These are phyloP conservation scores for Bettongia penicillata DNA, from an alignment of 2,113 vertebrate species.

Conservation along the genomic window DNA sequence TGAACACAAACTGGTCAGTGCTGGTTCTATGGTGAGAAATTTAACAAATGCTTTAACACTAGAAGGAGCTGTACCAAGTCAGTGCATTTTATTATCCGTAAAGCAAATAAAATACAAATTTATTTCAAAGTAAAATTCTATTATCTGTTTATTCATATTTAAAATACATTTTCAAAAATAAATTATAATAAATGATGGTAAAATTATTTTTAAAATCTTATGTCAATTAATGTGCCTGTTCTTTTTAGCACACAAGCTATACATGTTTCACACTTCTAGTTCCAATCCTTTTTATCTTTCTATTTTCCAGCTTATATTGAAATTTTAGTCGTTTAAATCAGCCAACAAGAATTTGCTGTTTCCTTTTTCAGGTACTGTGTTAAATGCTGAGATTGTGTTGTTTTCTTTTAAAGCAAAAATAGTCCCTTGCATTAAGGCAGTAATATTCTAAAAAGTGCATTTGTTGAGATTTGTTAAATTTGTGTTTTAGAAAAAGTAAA, in stretches of 20 bases:
- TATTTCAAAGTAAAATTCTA: too few relatives aligned
- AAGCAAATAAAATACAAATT: neutral
- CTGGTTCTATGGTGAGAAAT: too few relatives aligned
- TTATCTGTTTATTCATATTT: neutral
- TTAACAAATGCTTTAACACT: too few relatives aligned
- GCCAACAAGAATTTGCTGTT: too few relatives aligned
- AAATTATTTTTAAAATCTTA: neutral
- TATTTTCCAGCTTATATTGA: neutral
- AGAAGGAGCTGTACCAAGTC: neutral
- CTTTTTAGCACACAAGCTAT: neutral
- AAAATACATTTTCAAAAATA: neutral
- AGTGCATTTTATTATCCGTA: neutral
- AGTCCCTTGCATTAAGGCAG: neutral
- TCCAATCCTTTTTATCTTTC: neutral
- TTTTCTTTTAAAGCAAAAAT: neutral
- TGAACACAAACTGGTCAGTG: too few relatives aligned
- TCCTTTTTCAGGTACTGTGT: neutral
- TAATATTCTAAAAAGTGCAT: neutral
- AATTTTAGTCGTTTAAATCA: neutral
- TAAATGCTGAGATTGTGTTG: neutral
- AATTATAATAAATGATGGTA: neutral
- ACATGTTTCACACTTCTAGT: too few relatives aligned
- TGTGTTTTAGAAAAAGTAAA: neutral
- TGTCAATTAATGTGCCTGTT: neutral
- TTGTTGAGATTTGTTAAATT: neutral